These are phyloP conservation scores for Theodoxus fluviatilis DNA, from an alignment of 2,888 invertebrate genomes.

Conservation along the genomic window DNA sequence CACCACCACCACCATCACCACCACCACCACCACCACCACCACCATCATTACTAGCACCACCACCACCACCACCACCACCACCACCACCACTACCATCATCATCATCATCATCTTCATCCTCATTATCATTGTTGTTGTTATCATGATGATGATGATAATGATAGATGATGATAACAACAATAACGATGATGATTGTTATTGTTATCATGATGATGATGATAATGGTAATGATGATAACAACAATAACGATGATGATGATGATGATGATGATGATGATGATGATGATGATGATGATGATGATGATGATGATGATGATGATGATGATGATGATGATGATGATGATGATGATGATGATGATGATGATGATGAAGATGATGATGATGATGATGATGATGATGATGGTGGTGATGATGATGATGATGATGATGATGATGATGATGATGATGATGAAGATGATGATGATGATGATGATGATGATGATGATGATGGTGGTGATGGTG, in stretches of 20 bases:
- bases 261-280: not conserved
- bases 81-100: not conserved
- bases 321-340: slow-evolving; percentile 2
- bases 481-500: not conserved
- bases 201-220: not conserved
- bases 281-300: not conserved
- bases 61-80: not conserved
- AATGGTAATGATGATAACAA: not conserved
- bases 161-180: not conserved
- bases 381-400: slow-evolving; percentile 2
- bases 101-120: not conserved
- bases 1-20: not conserved
- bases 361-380: not conserved
- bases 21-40: not conserved
- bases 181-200: not conserved
- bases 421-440: slow-evolving; percentile 2
- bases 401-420: not conserved
- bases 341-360: not conserved
- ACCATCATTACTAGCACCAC: not conserved
- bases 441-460: not conserved
- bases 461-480: not conserved
- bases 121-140: not conserved
- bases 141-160: not conserved
- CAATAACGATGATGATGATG: not conserved
- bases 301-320: not conserved